phyloP scores from a whole-genome alignment of 2,113 vertebrate species.

The Herpetotheres cachinnans region DNA sequence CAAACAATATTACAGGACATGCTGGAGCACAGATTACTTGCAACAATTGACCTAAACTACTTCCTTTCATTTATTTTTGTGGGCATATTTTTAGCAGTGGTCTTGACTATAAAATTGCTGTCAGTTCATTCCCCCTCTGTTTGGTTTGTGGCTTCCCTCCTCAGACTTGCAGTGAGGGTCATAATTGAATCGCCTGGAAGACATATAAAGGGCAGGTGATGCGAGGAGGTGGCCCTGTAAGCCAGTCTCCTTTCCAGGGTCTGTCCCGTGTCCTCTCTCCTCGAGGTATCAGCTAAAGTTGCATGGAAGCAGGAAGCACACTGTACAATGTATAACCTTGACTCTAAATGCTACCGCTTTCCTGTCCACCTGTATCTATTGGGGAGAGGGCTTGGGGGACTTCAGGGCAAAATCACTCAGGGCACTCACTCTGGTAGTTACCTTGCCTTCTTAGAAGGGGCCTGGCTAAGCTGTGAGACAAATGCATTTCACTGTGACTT shows the following conservation, averaged over 20 bases:
- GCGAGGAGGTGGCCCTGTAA: background rate
- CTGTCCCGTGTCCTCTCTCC: background rate
- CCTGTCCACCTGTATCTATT: background rate
- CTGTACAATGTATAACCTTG: background rate
- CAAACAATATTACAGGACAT: background rate
- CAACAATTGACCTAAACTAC: background rate
- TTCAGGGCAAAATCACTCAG: background rate
- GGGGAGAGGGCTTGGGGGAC: background rate
- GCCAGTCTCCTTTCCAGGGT: background rate
- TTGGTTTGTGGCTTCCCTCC: background rate
- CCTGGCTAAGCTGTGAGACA: background rate
- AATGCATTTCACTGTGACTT: background rate
- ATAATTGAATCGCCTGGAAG: background rate
- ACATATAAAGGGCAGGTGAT: background rate
- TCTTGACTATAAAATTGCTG: background rate
- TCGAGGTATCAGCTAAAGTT: background rate
- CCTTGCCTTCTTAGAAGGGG: background rate
- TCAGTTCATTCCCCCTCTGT: background rate
- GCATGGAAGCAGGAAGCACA: fast-evolving
- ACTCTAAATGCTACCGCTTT: background rate
- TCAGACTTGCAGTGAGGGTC: background rate
- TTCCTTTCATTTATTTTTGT: background rate
- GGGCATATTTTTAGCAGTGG: background rate
- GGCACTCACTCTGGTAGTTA: background rate
- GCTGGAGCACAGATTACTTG: background rate